Percentiles rank a stretch among this genome's conserved stretches.
Evolutionary conservation across 2,113 vertebrate genomes (phyloP).

Genomic region (Diadophis punctatus): DNA sequence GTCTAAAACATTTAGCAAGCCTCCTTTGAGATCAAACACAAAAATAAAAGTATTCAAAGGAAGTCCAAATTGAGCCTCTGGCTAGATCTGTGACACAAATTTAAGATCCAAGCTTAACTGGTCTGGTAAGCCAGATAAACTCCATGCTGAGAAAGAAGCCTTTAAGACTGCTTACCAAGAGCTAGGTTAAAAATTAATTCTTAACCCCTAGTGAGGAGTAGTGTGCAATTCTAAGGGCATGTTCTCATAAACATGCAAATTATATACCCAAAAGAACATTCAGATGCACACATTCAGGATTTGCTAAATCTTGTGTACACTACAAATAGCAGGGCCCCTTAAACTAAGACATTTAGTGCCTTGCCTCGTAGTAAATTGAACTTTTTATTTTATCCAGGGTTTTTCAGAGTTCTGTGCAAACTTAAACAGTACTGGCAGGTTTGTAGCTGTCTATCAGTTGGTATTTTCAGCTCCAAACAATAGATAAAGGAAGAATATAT

Average conservation of each 20-base stretch:
- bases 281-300: neutral
- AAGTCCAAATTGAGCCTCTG: constrained; percentile 65
- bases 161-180: constrained; percentile 49
- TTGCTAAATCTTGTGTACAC: neutral
- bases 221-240: constrained; percentile 29
- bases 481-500: neutral
- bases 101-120: constrained; percentile 26
- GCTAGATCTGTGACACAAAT: constrained; percentile 51
- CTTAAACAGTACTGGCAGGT: neutral
- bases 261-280: constrained; percentile 13
- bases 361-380: neutral
- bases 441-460: neutral
- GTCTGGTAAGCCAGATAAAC: constrained; percentile 58
- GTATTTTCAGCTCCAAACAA: neutral
- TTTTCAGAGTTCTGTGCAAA: neutral
- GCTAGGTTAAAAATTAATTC: constrained; percentile 41
- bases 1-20: constrained; percentile 57
- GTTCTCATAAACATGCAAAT: constrained; percentile 30
- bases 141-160: constrained; percentile 58
- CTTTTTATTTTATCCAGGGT: neutral
- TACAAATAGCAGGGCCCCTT: neutral
- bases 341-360: neutral
- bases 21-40: constrained; percentile 59
- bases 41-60: constrained; percentile 58
- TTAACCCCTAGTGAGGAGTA: constrained; percentile 35